Percentiles rank a stretch among this genome's conserved stretches.
These are phyloP conservation scores for Grantiella picta DNA, from an alignment of 2,113 vertebrate genomes.

Conservation along the genomic window DNA sequence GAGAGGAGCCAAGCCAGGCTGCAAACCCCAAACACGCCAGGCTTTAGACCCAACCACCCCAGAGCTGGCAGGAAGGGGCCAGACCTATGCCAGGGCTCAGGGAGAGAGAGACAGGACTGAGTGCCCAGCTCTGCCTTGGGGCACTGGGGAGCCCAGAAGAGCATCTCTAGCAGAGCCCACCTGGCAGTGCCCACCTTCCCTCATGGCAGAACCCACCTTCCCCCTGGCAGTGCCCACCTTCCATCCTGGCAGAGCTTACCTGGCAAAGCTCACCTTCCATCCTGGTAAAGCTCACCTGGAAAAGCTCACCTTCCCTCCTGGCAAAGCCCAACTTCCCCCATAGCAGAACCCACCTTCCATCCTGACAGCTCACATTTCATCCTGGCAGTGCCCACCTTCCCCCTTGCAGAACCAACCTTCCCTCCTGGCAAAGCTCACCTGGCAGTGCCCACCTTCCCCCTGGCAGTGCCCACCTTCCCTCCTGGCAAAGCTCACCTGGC, in stretches of 20 bases:
- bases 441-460: background rate
- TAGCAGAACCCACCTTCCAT: fast-evolving
- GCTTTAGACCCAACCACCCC: background rate
- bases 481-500: background rate
- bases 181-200: background rate
- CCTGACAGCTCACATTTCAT: too few species aligned
- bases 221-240: background rate
- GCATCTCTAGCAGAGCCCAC: fast-evolving
- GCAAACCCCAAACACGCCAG: fast-evolving
- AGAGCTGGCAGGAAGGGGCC: background rate
- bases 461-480: background rate
- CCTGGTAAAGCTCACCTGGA: background rate
- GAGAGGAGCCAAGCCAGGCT: background rate
- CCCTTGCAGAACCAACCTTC: background rate
- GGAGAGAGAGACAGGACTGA: background rate
- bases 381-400: fast-evolving
- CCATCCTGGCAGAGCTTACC: background rate
- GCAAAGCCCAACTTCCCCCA: too few species aligned
- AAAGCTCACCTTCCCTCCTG: too few species aligned
- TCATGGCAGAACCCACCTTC: background rate
- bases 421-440: background rate
- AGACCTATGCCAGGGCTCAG: background rate
- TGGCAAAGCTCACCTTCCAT: background rate
- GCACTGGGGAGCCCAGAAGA: background rate
- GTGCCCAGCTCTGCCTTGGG: background rate